Conservation (phyloP, 2,888 invertebrate species). For the Salpingus planirostris region DNA sequence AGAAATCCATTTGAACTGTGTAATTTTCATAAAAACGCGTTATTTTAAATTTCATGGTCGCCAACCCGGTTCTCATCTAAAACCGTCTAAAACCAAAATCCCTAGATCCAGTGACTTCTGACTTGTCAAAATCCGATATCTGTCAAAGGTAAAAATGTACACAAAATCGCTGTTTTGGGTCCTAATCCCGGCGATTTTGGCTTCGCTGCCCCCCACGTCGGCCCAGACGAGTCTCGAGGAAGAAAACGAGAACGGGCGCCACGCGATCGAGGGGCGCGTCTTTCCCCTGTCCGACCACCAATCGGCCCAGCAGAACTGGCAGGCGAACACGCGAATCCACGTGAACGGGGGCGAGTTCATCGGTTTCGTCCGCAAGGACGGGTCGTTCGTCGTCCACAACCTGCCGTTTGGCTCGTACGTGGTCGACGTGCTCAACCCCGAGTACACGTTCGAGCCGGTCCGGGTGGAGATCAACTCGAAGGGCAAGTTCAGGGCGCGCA, state of each 20-base stretch:
- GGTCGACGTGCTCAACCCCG: slow-evolving; percentile 84
- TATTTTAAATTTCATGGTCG: too few relatives aligned
- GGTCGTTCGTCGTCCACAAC: slow-evolving; percentile 80
- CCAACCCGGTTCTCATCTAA: too few relatives aligned
- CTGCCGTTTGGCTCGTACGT: slow-evolving; percentile 84
- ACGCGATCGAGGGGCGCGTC: slow-evolving; percentile 73
- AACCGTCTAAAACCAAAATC: too few relatives aligned
- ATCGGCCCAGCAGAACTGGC: slow-evolving; percentile 56
- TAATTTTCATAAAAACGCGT: too few relatives aligned
- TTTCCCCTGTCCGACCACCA: slow-evolving; percentile 58
- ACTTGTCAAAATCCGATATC: too few relatives aligned
- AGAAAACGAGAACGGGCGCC: slow-evolving; percentile 47
- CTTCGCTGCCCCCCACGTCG: too few relatives aligned
- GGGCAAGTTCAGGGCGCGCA: slow-evolving; percentile 91
- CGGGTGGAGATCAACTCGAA: slow-evolving; percentile 96
- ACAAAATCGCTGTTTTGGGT: neutral
- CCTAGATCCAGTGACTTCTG: too few relatives aligned
- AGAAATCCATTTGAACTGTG: too few relatives aligned
- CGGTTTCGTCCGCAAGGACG: slow-evolving; percentile 85
- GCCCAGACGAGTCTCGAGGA: slow-evolving; percentile 22
- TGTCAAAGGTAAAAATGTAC: too few relatives aligned
- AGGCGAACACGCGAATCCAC: slow-evolving; percentile 65
- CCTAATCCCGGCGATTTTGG: too few relatives aligned
- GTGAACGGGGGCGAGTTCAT: slow-evolving; percentile 85
- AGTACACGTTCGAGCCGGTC: slow-evolving; percentile 87